Percentiles rank a stretch among this genome's conserved stretches.
Evolutionary conservation across 2,113 vertebrate species (phyloP).

Genomic region (Morphnarchus princeps): DNA sequence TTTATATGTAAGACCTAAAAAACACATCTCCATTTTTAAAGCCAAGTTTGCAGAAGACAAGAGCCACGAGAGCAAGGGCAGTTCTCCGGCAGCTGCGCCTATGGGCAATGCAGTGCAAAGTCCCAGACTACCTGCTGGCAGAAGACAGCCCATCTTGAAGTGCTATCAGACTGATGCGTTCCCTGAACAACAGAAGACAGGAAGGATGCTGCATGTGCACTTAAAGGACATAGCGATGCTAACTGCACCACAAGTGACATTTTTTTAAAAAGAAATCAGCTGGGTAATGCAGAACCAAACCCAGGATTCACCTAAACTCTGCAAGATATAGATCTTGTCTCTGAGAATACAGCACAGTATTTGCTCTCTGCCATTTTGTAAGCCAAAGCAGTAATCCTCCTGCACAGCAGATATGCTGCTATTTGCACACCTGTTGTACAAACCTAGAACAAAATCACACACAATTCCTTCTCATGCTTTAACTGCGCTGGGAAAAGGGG

Average conservation of each 20-base stretch:
- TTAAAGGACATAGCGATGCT: not conserved
- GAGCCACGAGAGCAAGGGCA: not conserved
- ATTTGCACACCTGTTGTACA: not conserved
- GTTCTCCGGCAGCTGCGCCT: not conserved
- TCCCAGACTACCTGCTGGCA: fast-evolving
- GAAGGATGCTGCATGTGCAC: not conserved
- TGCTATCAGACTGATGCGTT: fast-evolving
- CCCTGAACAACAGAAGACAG: not conserved
- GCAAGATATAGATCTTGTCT: not conserved
- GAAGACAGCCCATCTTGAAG: not conserved
- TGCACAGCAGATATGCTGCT: not conserved
- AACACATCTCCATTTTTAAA: not conserved
- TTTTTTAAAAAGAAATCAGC: not conserved
- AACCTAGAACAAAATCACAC: not conserved
- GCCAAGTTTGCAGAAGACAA: not conserved
- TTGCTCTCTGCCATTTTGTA: not conserved
- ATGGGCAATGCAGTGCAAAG: fast-evolving
- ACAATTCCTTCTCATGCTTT: fast-evolving
- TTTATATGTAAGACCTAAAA: not conserved
- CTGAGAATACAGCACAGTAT: not conserved
- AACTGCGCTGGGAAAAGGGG: not conserved
- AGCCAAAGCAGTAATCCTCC: not conserved
- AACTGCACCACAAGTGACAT: not conserved
- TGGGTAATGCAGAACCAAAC: not conserved
- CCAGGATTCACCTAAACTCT: not conserved